Base-by-base conservation (phyloP, 2,113 vertebrate genomes). In the Colinus virginianus region DNA sequence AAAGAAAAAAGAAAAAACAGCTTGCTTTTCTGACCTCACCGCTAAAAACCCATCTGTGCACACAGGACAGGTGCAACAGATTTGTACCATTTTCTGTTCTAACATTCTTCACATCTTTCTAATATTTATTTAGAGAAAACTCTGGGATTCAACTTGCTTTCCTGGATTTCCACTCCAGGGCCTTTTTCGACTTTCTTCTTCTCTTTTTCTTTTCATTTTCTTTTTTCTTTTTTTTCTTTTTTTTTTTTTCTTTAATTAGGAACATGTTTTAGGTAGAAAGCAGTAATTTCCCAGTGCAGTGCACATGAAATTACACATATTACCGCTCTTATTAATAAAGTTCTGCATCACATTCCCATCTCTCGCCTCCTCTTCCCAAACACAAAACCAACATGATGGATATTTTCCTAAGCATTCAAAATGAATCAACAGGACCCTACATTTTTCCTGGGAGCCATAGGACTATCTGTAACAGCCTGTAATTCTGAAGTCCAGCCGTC, bases 281-380 rank as follows among this genome's bases (percentile, higher is more conserved):
- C 80, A 90, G 87, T 77, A 90, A 96, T 96, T 96, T 96, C 90
- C 93, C 90, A 90, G 95, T 56, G 78, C 82, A 79, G 43, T 83
- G 92, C 94, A 95, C 68, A 46, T 92, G 91, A 93, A 95, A 95
- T 97, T 95, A 93, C 70, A 90, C 76, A 82, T 94, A 87, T 82
- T 84, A 84, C 90, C 74, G 68, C 85, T 76, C 46, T 96, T 94
- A 95, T 94, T 93, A 94, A 94, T 82, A 84, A 88, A 84, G 48
- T 92, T 66, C 53, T 69, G 71, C 82, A 78, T 91, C 86, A 56
- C 63, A 28, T 70, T 78, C 53, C 13, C 20, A 66, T 34, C 38
- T 34, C 42, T 63, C 42, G 46, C 40, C 18, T 75, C 26, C 19
- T 38, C 53, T 88, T 88, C 58, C 51, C 75, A 58, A 59, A 19